phyloP scores from a whole-genome alignment of 2,797 vertebrate genomes.

The Sternotherus odoratus region DNA sequence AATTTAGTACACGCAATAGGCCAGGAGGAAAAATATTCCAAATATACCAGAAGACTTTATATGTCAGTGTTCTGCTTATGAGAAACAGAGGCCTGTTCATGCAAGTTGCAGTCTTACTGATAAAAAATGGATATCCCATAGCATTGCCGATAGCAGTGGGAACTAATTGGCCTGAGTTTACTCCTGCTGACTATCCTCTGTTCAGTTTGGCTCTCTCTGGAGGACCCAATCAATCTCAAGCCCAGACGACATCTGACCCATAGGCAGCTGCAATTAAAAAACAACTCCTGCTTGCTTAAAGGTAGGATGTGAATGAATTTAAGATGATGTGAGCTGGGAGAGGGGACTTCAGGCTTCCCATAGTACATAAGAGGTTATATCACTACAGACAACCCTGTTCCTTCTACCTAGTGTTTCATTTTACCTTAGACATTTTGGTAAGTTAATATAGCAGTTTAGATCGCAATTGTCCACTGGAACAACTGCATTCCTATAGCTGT shows the following conservation, averaged over 20 bases:
- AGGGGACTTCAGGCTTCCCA: not conserved
- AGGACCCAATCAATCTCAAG: conserved; percentile 58
- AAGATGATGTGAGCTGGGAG: conserved; percentile 18
- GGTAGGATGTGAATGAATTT: conserved; percentile 49
- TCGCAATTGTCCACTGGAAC: not conserved
- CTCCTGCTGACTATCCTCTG: conserved; percentile 49
- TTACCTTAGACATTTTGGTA: not conserved
- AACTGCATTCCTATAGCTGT: not conserved
- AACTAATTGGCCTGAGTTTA: conserved; percentile 64
- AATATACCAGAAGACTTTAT: conserved; percentile 56
- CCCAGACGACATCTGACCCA: conserved; percentile 35
- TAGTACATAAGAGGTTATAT: not conserved
- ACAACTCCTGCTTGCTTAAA: conserved; percentile 29
- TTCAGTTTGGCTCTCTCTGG: conserved; percentile 43
- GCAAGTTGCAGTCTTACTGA: conserved; percentile 56
- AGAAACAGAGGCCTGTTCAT: conserved; percentile 49
- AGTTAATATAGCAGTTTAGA: not conserved
- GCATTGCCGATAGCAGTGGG: conserved; percentile 28
- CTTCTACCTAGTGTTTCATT: not conserved
- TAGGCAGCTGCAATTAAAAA: conserved; percentile 69
- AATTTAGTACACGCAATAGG: conserved; percentile 52
- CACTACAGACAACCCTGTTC: conserved; percentile 6
- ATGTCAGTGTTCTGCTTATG: conserved; percentile 57
- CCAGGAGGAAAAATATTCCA: conserved; percentile 27
- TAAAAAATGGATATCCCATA: conserved; percentile 68